Evolutionary conservation across 2,113 vertebrate genomes (phyloP), one percentile per base, ranked within the genome.

Genomic region (Calonectris borealis): DNA sequence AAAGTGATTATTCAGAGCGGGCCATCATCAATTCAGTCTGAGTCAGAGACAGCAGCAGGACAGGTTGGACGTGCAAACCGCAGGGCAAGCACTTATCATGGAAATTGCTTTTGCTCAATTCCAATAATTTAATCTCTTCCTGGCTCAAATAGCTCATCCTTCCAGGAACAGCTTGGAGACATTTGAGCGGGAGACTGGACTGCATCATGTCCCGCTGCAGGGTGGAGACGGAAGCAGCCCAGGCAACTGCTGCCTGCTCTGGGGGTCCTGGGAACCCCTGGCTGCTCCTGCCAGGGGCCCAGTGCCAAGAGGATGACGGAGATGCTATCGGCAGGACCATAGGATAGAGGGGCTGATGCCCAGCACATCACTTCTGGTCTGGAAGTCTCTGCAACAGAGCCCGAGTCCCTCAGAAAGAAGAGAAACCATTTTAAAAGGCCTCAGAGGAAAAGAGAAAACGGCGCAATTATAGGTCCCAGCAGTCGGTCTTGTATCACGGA

Each of bases 151-250:
- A 78, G 77, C 61, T 83, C 75, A 89, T 66, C 78, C 71, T 97
- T 97, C 93, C 93, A 93, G 92, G 96, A 97, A 94, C 55, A 44
- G 93, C 71, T 71, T 31, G 80, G 42, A 76, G 88, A 88, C 27
- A 7, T 38, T 60, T 3, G 44, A 73, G 80, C 2, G 0, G 49
- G 65, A 52, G 42, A 11, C 27, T 31, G 73, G 32, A 21, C 69
- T 31, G 55, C 8, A 7, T 9, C 16, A 76, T 36, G 62, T 55
- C 88, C 49, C 2, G 0, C 38, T 38, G n/a, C 29, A 19, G 69
- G 66, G 36, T 34, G 21, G 54, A 31, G 42, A 19, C 2, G 3
- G 32, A 48, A 60, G 61, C 0, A 1, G 27, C 42, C 8, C 26
- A 27, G 17, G 20, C 80, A 46, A 9, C 36, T 27, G 17, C 70